Base-by-base conservation (phyloP, 2,113 vertebrate genomes). In the Alethe diademata region DNA sequence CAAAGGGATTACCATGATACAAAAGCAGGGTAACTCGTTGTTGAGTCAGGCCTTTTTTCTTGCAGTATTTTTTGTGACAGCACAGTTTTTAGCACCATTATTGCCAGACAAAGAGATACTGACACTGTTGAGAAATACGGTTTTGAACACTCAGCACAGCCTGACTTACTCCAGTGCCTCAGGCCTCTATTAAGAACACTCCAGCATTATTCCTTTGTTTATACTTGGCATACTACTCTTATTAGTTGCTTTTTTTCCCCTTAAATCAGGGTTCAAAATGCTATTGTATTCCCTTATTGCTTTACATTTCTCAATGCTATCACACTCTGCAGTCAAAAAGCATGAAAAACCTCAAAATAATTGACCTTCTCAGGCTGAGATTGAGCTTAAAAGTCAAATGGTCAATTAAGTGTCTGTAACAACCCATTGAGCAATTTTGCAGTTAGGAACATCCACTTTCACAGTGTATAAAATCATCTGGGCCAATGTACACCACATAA, bases 381-480 rank as follows among this genome's bases (percentile, higher is more conserved):
- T 25, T 36, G 78, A 85, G 28, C 13, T 48, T 88, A 91, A 87
- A 95, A 85, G 61, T 86, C 62, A 89, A 88, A 88, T 36, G 66
- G 80, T 90, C 67, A 91, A 38, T 95, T 92, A 78, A 58, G 60
- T 65, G 76, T n/a, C 58, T 72, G 36, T 51, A 80, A 19, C 57
- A 81, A 95, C 33, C 40, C 61, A 86, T 19, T 82, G 87, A 93
- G 62, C 91, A 91, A 57, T 91, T 96, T 93, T 94, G 88, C 90
- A 90, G 47, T 43, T 95, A 94, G 26, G 31, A 45, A 50, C 29
- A 28, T 61, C 31, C 53, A 79, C 35, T 79, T 90, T 76, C 23
- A 73, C 14, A 25, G 6, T 76, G 33, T 67, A 50, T 88, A 64
- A 88, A 92, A 83, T 82, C 14, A 73, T 56, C 33, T 88, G 50